Evolutionary conservation across 37 sponge, comb jelly and placozoan species (phyloP), one percentile per base, ranked within the genome.

Genomic region (Eunapius fragilis): DNA sequence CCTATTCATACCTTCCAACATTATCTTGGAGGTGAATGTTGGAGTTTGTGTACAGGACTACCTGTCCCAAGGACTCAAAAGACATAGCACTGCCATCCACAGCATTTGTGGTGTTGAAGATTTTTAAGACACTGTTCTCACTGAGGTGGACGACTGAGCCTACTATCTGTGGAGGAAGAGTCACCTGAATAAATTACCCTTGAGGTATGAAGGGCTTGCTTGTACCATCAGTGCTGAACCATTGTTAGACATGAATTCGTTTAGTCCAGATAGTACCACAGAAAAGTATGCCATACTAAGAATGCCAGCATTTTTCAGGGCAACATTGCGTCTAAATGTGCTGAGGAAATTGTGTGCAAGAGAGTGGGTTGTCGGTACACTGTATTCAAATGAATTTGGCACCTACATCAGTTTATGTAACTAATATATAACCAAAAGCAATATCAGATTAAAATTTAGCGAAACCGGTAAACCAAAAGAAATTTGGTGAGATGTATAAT

Each of bases 1-100:
- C 2, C 28, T 7, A 3, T 70, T 27, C 23, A 41, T 74, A 76
- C 77, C 77, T 76, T 76, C 77, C 77, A 76, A 25, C 19, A 9
- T 76, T 76, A 19, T n/a, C 37, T 0, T 12, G 38, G 37, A 76
- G 36, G 9, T 28, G 0, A 25, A 76, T 9, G 25, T 76, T 37
- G 2, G 41, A n/a, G 12, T 76, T 41, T 33, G 77, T 14, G 25
- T 28, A 25, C 41, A 76, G 35, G 19, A 33, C 25, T 4, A n/a
- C 33, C 17, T 76, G 77, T 11, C 77, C 37, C n/a, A 76, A 76
- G 17, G 77, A 33, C 34, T 36, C 0, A 25, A 76, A 76, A n/a
- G 35, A 33, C 34, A 76, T 25, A 17, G 33, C 33, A 76, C 41
- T 41, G 0, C 41, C 77, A 33, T 76, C 77, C 3, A 34, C 25